A percentile compares a stretch with the other conserved stretches of the same genome.
phyloP scores from a whole-genome alignment of 2,888 invertebrate genomes.

The Abscondita cerata region DNA sequence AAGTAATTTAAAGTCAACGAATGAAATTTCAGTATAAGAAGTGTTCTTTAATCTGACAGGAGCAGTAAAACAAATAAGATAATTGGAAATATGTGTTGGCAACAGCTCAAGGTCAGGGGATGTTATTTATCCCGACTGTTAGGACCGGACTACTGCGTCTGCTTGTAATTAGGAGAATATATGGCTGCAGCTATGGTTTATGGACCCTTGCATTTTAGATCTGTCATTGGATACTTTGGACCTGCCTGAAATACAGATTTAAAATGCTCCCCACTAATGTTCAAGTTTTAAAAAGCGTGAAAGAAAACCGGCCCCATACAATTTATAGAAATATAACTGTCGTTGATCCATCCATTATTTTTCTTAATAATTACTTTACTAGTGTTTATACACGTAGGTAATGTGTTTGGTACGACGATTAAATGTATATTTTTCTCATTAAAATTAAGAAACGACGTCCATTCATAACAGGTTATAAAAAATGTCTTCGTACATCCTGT shows the following conservation, averaged over 20 bases:
- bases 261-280: slow-evolving; percentile 19
- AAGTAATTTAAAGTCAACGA: slow-evolving; percentile 51
- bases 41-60: slow-evolving; percentile 58
- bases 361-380: slow-evolving; percentile 8
- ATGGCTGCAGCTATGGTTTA: slow-evolving; percentile 48
- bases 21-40: slow-evolving; percentile 53
- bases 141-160: slow-evolving; percentile 39
- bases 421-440: slow-evolving; percentile 47
- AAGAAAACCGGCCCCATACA: not conserved
- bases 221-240: slow-evolving; percentile 44
- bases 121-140: slow-evolving; percentile 47
- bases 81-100: slow-evolving; percentile 59
- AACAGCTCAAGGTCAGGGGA: slow-evolving; percentile 57
- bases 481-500: slow-evolving; percentile 48
- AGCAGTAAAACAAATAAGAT: slow-evolving; percentile 57
- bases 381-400: slow-evolving; percentile 26
- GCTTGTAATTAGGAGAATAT: slow-evolving; percentile 53
- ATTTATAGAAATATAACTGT: slow-evolving; percentile 19
- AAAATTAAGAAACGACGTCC: slow-evolving; percentile 51
- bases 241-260: slow-evolving; percentile 26
- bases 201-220: slow-evolving; percentile 43
- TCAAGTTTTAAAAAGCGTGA: slow-evolving; percentile 15
- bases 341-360: slow-evolving; percentile 13
- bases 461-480: slow-evolving; percentile 47
- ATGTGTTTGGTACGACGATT: slow-evolving; percentile 43